Evolutionary conservation across 2,797 vertebrate species (phyloP).

Genomic region (Phoebastria nigripes): DNA sequence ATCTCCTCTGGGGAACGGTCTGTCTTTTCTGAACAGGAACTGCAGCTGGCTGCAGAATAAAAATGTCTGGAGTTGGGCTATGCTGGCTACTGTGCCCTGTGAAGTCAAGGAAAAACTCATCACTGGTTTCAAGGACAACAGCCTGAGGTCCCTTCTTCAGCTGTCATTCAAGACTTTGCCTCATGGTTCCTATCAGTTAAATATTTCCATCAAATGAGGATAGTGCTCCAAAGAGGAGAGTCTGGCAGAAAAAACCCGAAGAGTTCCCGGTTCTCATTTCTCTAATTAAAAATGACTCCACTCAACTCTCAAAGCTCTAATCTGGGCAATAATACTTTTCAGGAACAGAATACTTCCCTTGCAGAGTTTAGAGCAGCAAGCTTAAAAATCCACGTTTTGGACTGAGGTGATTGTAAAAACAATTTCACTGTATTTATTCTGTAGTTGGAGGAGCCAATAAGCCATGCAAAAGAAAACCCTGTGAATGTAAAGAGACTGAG

Average conservation of each 20-base stretch:
- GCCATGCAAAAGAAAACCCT: background rate
- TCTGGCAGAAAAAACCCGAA: background rate
- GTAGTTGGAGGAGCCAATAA: background rate
- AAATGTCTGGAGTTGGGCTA: background rate
- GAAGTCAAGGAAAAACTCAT: background rate
- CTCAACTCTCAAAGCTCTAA: background rate
- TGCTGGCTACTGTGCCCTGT: background rate
- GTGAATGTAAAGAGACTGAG: background rate
- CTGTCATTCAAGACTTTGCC: background rate
- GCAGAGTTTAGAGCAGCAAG: background rate
- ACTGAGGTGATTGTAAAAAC: background rate
- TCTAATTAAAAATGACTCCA: background rate
- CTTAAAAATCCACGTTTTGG: background rate
- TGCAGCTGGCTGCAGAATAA: background rate
- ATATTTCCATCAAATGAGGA: background rate
- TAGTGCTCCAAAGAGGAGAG: background rate
- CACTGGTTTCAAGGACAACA: conserved; percentile 28
- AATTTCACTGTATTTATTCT: background rate
- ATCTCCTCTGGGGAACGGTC: background rate
- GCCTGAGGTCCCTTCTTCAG: background rate
- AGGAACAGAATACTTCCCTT: background rate
- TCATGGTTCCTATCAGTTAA: background rate
- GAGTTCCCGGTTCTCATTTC: background rate
- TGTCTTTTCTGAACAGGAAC: background rate
- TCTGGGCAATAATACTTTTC: background rate